Percentiles rank a stretch among this genome's conserved stretches.
Conservation (phyloP, 2,113 vertebrate species). For the Oriolus oriolus region DNA sequence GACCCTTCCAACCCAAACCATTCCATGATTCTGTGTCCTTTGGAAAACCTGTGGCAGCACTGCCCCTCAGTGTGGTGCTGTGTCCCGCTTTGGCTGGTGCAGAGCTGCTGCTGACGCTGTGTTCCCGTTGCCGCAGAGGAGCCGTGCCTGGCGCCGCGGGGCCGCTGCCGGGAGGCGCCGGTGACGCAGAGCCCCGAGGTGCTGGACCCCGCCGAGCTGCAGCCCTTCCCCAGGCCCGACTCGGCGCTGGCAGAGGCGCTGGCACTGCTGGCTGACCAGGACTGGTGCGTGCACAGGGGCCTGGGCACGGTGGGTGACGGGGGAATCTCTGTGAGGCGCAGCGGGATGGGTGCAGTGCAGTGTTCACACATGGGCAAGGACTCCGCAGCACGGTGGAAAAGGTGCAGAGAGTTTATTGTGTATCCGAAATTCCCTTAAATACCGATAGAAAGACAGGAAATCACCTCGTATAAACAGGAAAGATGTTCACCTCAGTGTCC, state of each 20-base stretch:
- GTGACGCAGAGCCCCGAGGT: neutral
- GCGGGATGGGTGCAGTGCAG: rapidly evolving
- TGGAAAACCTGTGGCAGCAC: neutral
- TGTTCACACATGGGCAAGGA: too few species aligned
- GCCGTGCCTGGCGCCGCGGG: neutral
- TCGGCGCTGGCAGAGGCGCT: conserved; percentile 79
- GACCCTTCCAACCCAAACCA: neutral
- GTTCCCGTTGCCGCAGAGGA: too few species aligned
- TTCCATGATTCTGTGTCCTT: rapidly evolving
- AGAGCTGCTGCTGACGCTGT: neutral
- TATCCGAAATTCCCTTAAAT: too few species aligned
- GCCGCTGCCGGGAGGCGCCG: neutral
- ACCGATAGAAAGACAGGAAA: too few species aligned
- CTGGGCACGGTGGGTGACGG: neutral
- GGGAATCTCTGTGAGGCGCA: rapidly evolving
- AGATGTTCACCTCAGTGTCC: too few species aligned
- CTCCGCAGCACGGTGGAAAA: too few species aligned
- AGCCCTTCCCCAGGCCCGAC: conserved; percentile 84
- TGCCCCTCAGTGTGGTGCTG: too few species aligned
- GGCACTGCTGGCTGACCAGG: conserved; percentile 77
- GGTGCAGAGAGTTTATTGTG: too few species aligned
- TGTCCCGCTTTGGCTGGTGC: too few species aligned
- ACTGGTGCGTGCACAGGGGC: conserved; percentile 78
- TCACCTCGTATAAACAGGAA: too few species aligned
- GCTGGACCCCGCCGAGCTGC: conserved; percentile 71